These are phyloP conservation scores for Alethe diademata DNA, from an alignment of 2,113 vertebrate species.

Conservation along the genomic window DNA sequence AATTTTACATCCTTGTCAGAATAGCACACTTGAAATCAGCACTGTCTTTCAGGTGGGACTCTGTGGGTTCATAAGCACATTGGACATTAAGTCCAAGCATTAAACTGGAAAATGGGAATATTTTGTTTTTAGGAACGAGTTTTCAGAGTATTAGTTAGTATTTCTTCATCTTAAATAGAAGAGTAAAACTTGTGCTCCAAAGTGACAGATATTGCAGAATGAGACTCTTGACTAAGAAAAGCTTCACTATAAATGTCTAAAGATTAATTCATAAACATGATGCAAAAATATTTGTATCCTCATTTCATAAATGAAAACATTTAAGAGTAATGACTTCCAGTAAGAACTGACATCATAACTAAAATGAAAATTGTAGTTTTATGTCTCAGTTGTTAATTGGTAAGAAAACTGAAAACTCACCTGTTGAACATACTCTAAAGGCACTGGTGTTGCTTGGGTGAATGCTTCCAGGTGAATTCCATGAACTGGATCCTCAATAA, in stretches of 20 bases:
- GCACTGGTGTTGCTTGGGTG: constrained; percentile 91
- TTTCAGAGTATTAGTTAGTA: neutral
- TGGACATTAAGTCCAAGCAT: neutral
- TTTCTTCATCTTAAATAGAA: neutral
- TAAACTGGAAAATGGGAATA: neutral
- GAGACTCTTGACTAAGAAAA: neutral
- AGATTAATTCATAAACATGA: neutral
- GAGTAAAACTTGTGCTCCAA: neutral
- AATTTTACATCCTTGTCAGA: neutral
- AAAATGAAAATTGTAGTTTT: neutral
- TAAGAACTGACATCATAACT: neutral
- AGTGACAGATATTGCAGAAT: neutral
- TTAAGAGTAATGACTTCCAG: neutral
- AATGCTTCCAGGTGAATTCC: constrained; percentile 88
- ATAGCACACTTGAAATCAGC: neutral
- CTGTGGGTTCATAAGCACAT: accelerated
- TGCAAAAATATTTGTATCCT: neutral
- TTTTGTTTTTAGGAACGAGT: neutral
- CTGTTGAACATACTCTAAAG: constrained; percentile 89
- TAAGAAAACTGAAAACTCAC: constrained; percentile 56
- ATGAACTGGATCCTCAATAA: constrained; percentile 89
- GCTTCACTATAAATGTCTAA: neutral
- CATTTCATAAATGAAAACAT: neutral
- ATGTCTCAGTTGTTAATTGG: neutral
- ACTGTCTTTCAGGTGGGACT: neutral